Base-by-base conservation (phyloP, 2,888 invertebrate species). In the Gryllus longicercus region DNA sequence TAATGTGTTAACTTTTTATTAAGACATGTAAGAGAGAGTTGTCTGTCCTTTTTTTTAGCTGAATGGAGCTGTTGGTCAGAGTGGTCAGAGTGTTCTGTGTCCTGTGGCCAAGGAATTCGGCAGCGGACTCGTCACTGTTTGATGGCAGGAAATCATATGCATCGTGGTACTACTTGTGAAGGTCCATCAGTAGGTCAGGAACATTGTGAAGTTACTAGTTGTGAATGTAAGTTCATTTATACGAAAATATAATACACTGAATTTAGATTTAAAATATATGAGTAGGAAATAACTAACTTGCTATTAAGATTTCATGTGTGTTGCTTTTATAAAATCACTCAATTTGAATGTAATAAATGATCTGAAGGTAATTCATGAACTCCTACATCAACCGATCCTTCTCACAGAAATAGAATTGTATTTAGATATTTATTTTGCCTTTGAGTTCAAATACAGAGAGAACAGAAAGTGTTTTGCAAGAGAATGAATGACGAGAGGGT, bases 1-100 rank as follows among this genome's bases (percentile, higher is more conserved):
- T 38, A 38, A 38, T 38, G 8, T 38, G 4, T 8, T 8, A 38
- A 38, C 38, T 5, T 38, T 38, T 38, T 4, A 38, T 38, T 5
- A 38, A 38, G 38, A 38, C 8, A 5, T 38, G 38, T 8, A 38
- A 38, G 38, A 38, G 38, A 38, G 8, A 38, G 38, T 38, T 38
- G 38, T 38, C 38, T 38, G 8, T 38, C 38, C 38, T 63, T 63
- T 75, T 75, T 82, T 81, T 38, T 84, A 91, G 92, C 92, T 63
- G 91, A 93, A 84, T 95, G 95, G 95, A 91, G 93, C 3, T 95
- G 95, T 84, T 96, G 96, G 96, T 92, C 93, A 0, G 95, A 95
- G 78, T 96, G 95, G 94, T 91, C 94, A 4, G 90, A 90, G 16
- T 96, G 96, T 84, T 93, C 93, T 38, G 93, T 91, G 0, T 90